These are phyloP conservation scores for Neotoma lepida DNA, from an alignment of 2,113 vertebrate species.

Conservation along the genomic window DNA sequence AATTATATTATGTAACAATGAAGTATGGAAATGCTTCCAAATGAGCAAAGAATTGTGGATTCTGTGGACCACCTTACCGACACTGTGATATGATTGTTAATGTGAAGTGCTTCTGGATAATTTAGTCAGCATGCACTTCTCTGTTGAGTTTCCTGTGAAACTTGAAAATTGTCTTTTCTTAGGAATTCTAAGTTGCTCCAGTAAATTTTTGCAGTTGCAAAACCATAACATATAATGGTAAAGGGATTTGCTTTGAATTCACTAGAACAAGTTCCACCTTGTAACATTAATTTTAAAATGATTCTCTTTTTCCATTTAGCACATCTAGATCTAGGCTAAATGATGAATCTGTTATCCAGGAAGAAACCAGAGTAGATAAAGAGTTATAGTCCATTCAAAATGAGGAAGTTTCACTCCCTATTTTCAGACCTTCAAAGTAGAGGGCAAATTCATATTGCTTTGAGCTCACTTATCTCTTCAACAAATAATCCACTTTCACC, in stretches of 20 bases:
- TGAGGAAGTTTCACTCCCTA: conserved; percentile 60
- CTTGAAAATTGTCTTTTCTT: conserved; percentile 56
- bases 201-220: not conserved
- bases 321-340: conserved; percentile 62
- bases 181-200: not conserved
- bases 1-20: not conserved
- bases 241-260: conserved; percentile 64
- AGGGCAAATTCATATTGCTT: conserved; percentile 54
- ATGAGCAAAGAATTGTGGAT: not conserved
- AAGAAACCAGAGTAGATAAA: conserved; percentile 65
- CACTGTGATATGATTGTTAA: not conserved
- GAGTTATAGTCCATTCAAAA: conserved; percentile 66
- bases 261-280: conserved; percentile 55
- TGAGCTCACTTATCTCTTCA: conserved; percentile 56
- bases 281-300: conserved; percentile 70
- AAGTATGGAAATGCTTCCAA: not conserved
- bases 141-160: conserved; percentile 21
- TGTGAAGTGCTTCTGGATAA: not conserved
- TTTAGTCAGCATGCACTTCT: conserved; percentile 4
- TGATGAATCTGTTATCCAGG: conserved; percentile 66
- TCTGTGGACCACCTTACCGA: not conserved
- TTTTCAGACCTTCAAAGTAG: conserved; percentile 60
- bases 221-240: conserved; percentile 61
- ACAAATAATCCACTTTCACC: conserved; percentile 67
- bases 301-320: conserved; percentile 56